phyloP scores from a whole-genome alignment of 2,797 vertebrate genomes.

The Loris lydekkerianus region DNA sequence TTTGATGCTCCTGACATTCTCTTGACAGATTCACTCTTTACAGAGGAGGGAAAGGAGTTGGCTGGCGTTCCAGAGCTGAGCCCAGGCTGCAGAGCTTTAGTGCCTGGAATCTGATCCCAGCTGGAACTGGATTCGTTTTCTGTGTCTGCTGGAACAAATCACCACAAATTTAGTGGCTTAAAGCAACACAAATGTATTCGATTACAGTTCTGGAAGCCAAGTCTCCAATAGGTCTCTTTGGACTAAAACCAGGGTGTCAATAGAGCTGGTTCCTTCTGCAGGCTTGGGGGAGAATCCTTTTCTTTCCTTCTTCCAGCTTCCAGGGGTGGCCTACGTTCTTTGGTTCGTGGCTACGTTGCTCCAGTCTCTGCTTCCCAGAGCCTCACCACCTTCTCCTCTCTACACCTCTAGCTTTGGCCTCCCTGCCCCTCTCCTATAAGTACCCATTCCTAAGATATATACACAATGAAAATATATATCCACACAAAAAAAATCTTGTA shows the following conservation, averaged over 20 bases:
- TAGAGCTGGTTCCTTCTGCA: not conserved
- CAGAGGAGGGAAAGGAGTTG: not conserved
- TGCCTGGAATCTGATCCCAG: not conserved
- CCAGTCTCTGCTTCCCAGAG: not conserved
- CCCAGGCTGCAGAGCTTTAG: not conserved
- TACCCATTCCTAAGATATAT: not conserved
- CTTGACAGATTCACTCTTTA: not conserved
- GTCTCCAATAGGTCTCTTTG: not conserved
- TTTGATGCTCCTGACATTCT: not conserved
- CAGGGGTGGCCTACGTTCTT: not conserved
- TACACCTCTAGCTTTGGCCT: not conserved
- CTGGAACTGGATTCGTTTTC: not conserved
- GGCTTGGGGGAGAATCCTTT: too few relatives aligned
- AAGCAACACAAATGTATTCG: not conserved
- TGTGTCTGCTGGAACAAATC: not conserved
- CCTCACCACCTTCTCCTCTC: not conserved
- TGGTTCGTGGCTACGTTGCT: not conserved
- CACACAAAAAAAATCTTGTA: not conserved
- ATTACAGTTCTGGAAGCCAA: not conserved
- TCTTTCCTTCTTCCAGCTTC: not conserved
- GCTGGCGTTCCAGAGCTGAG: not conserved
- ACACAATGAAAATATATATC: not conserved
- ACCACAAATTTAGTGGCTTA: not conserved
- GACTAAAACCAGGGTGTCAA: not conserved
- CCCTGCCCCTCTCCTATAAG: too few relatives aligned